Base-by-base conservation (phyloP, 2,888 invertebrate genomes). In the Agelastica alni region DNA sequence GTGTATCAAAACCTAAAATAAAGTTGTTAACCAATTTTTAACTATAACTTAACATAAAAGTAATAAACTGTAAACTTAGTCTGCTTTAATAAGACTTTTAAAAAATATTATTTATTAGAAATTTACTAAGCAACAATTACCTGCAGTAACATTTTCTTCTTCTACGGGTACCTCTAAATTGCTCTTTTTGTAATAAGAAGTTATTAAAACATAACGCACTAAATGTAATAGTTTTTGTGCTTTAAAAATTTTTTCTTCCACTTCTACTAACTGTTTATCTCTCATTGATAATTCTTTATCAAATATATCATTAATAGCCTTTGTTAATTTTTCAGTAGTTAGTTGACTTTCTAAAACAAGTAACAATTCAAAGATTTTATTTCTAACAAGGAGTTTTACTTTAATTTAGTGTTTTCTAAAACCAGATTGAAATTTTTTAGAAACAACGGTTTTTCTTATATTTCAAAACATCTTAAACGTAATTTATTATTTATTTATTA, bases 291-390 rank as follows among this genome's bases (percentile, higher is more conserved):
- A 78, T 73, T 93, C 92, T 41, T 80, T 81, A 36, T 83, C 79
- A 77, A 93, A 91, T 75, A 92, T 89, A 53, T 80, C 80, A 61
- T 83, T 81, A 20, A 93, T 81, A 45, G 91, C 86, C 17, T 79
- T 75, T 62, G 81, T 80, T 16, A 92, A 79, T 51, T 90, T 86
- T 17, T 80, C 76, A 60, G 80, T 79, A 55, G 87, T 78, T 77
- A 63, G 78, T 77, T 42, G 52, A 42, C 63, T 65, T 18, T 80
- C 81, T 62, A 63, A 58, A 68, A 69, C n/a, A n/a, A n/a, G n/a
- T n/a, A n/a, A n/a, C n/a, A n/a, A n/a, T n/a, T n/a, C n/a, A n/a
- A n/a, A n/a, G n/a, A n/a, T n/a, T n/a, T n/a, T n/a, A n/a, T n/a
- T n/a, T n/a, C n/a, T n/a, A n/a, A n/a, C n/a, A n/a, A n/a, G n/a